Evolutionary conservation across 2,888 invertebrate genomes (phyloP), one percentile per base, ranked within the genome.

Genomic region (Synanthedon andrenaeformis): DNA sequence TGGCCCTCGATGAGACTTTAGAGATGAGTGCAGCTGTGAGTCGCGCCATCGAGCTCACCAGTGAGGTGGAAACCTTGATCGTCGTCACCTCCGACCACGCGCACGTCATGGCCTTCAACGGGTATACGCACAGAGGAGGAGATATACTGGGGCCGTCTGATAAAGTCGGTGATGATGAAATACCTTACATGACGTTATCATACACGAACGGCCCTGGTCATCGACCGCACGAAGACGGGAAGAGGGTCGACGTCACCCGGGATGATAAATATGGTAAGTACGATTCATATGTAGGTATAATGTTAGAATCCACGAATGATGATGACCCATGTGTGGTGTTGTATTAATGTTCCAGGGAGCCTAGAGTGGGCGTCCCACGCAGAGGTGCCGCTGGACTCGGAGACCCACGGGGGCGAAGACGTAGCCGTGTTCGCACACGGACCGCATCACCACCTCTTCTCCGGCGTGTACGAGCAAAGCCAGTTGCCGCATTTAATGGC

Each of bases 321-420:
- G 13, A 13, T 45, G 0, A n/a, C n/a, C 13, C 42, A 45, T 45
- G n/a, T 13, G 4, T 42, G 42, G 3, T 42, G 45, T 45, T 1
- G 8, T 49, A 3, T 13, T 49, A 4, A 12, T 49, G 12, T 54
- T 35, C 8, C 61, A 76, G 75, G 65, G 3, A 14, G 51, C 0
- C 3, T 56, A 13, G 53, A 57, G 3, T 81, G 80, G 80, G 58
- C 54, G 2, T 52, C 72, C 3, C 81, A 80, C 60, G 81, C 90
- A 0, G 86, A 90, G 1, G 85, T 89, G 1, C 92, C 91, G 0
- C 72, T 91, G 51, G 62, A 61, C 0, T 79, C 82, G 51, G 93
- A 93, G 69, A 93, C 93, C 10, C 94, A 94, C 74, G 93, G 92
- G 3, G 93, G 93, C 0, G 94, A 95, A 62, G 95, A 95, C 83